Percentiles rank a stretch among this genome's conserved stretches.
phyloP scores from a whole-genome alignment of 1,140 invertebrate species.

The Ceratosolen fusciceps region DNA sequence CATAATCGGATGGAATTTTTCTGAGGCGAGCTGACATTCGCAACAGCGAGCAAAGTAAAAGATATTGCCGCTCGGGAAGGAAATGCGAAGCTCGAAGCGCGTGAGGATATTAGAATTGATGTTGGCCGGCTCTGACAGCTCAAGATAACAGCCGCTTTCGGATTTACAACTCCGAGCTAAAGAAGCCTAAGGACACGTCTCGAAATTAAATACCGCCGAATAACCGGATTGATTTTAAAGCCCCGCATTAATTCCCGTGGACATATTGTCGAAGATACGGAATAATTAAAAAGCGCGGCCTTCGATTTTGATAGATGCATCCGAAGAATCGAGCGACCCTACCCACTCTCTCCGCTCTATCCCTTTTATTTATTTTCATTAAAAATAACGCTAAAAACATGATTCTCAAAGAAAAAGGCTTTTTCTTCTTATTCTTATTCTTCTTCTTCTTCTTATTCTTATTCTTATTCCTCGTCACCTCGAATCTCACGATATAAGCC shows the following conservation, averaged over 20 bases:
- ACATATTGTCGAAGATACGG: not conserved
- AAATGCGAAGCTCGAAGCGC: not conserved
- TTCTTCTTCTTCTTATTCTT: no score
- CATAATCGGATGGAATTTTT: not conserved
- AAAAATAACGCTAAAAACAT: constrained; percentile 8
- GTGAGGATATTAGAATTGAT: not conserved
- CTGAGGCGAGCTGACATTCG: not conserved
- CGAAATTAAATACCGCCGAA: constrained; percentile 38
- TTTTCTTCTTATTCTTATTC: no score
- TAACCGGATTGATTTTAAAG: constrained; percentile 38
- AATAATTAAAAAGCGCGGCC: constrained; percentile 31
- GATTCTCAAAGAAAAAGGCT: not conserved
- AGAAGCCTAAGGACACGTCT: not conserved
- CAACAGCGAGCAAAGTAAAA: not conserved
- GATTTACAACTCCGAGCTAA: constrained; percentile 21
- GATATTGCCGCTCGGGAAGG: not conserved
- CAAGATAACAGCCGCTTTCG: constrained; percentile 29
- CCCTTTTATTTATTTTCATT: no score
- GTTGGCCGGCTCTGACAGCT: constrained; percentile 13
- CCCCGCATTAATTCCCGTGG: not conserved
- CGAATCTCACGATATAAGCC: no score
- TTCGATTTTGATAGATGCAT: constrained; percentile 1
- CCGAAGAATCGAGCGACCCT: not conserved
- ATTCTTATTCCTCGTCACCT: no score
- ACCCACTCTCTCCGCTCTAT: not conserved